Evolutionary conservation across 2,797 vertebrate species (phyloP).

Genomic region (Myotis daubentonii): DNA sequence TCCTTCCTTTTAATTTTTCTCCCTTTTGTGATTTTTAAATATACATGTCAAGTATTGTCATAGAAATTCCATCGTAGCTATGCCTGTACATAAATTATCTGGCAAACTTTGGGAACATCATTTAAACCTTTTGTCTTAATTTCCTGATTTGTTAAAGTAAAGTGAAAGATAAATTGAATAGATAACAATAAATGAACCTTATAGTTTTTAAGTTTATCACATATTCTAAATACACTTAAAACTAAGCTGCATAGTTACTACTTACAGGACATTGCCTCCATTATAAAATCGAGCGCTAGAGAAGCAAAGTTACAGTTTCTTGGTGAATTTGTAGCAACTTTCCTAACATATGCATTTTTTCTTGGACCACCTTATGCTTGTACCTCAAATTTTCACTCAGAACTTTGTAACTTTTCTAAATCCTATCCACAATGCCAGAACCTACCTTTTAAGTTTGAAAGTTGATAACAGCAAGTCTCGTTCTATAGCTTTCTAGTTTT

Average conservation of each 20-base stretch:
- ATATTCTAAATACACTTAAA: neutral
- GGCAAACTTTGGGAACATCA: neutral
- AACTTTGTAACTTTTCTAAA: neutral
- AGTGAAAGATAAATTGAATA: neutral
- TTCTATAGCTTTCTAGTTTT: neutral
- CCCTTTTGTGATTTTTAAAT: neutral
- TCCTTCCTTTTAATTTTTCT: neutral
- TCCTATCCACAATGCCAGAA: neutral
- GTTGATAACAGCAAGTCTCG: neutral
- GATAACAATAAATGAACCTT: neutral
- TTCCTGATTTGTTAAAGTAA: slow-evolving; percentile 15
- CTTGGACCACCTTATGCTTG: neutral
- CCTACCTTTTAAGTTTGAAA: neutral
- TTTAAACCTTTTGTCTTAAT: neutral
- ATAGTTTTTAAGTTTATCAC: neutral
- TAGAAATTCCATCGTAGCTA: neutral
- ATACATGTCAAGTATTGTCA: neutral
- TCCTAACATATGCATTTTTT: neutral
- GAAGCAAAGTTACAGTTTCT: neutral
- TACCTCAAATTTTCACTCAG: neutral
- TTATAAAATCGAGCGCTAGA: neutral
- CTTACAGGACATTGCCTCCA: neutral
- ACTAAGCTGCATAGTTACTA: neutral
- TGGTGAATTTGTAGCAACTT: neutral
- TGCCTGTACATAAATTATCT: neutral